phyloP scores from a whole-genome alignment of 2,797 vertebrate genomes.

The Sebastes nivosus region DNA sequence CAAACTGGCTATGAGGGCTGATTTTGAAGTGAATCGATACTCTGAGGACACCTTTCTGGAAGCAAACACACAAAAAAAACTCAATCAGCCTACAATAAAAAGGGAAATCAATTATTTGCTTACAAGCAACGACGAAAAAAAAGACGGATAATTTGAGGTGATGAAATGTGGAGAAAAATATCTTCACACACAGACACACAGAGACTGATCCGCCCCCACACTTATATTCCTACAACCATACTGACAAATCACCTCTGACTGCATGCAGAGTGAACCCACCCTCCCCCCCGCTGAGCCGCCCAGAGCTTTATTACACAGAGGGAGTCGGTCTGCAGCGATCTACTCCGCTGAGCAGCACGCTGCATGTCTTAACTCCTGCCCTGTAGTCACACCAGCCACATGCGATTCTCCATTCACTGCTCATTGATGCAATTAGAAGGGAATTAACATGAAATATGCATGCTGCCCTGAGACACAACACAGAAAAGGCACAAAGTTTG shows the following conservation, averaged over 20 bases:
- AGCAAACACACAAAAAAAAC: constrained; percentile 11
- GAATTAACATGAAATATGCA: constrained; percentile 61
- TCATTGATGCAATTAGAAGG: constrained; percentile 72
- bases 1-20: background rate
- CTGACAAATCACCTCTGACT: constrained; percentile 72
- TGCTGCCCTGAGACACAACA: constrained; percentile 18
- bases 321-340: constrained; percentile 35
- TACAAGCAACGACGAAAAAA: constrained; percentile 17
- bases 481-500: constrained; percentile 27
- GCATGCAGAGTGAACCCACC: constrained; percentile 31
- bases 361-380: constrained; percentile 50
- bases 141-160: constrained; percentile 43
- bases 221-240: constrained; percentile 34
- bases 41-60: background rate
- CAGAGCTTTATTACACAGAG: constrained; percentile 58
- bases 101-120: constrained; percentile 40
- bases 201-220: constrained; percentile 45
- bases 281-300: constrained; percentile 13
- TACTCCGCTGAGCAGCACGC: constrained; percentile 38
- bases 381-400: constrained; percentile 44
- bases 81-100: constrained; percentile 37
- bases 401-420: constrained; percentile 51
- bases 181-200: constrained; percentile 24
- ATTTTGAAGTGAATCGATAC: background rate
- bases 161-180: constrained; percentile 61